Evolutionary conservation across 2,888 invertebrate genomes (phyloP).

Genomic region (Crossocerus cetratus): DNA sequence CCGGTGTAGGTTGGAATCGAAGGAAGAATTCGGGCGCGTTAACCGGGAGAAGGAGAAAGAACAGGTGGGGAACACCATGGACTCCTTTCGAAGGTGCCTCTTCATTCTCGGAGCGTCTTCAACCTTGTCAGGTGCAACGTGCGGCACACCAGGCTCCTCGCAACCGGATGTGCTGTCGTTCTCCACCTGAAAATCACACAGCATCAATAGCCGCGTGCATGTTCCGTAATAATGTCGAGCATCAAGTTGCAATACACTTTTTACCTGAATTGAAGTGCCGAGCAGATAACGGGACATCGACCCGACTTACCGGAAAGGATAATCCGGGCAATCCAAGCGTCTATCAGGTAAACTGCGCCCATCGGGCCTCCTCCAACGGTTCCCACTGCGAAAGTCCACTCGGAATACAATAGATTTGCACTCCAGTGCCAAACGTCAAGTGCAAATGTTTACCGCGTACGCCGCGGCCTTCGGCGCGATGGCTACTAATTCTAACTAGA

Average conservation of each 20-base stretch:
- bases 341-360: background rate
- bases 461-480: no score
- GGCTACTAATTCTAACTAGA: no score
- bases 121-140: background rate
- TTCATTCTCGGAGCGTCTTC: background rate
- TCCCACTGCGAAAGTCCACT: background rate
- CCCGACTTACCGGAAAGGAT: conserved; percentile 1
- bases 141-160: no score
- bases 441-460: no score
- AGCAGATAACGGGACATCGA: conserved; percentile 27
- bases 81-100: background rate
- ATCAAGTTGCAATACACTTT: background rate
- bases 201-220: background rate
- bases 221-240: background rate
- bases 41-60: conserved; percentile 21
- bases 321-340: background rate
- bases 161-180: no score
- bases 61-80: conserved; percentile 11
- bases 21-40: conserved; percentile 18
- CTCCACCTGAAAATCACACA: no score
- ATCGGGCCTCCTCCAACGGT: background rate
- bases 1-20: background rate
- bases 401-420: background rate
- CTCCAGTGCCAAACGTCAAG: background rate
- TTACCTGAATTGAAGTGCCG: background rate